Conservation (phyloP, 2,797 vertebrate genomes). For the Thalassophryne amazonica region DNA sequence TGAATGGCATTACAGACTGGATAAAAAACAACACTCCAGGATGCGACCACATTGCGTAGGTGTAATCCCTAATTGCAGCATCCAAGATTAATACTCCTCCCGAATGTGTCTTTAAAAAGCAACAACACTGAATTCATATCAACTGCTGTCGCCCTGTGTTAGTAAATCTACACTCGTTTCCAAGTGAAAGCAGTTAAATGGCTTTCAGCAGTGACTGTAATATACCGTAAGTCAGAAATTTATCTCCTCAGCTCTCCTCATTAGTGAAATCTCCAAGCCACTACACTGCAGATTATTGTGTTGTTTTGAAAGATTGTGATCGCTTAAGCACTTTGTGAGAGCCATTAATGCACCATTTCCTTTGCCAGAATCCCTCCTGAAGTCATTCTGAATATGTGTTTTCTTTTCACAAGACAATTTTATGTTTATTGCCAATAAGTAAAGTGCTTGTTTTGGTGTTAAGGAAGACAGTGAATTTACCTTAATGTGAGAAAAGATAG, state of each 20-base stretch:
- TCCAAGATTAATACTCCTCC: constrained; percentile 5
- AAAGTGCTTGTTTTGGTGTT: constrained; percentile 35
- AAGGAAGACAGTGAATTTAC: constrained; percentile 4
- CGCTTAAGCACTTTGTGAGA: constrained; percentile 53
- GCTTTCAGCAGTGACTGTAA: constrained; percentile 54
- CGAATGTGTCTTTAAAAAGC: neutral
- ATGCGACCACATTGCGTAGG: too few species aligned
- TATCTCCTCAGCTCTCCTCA: constrained; percentile 55
- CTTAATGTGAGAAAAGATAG: constrained; percentile 1
- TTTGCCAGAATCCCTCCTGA: constrained; percentile 39
- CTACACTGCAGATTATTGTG: constrained; percentile 52
- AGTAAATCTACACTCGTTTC: constrained; percentile 24
- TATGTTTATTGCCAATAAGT: constrained; percentile 16
- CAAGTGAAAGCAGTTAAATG: constrained; percentile 53
- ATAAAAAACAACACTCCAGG: too few species aligned
- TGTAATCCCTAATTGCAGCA: too few species aligned
- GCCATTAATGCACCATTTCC: constrained; percentile 65
- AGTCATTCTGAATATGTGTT: constrained; percentile 28
- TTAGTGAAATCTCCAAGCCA: constrained; percentile 65
- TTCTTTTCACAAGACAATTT: constrained; percentile 22
- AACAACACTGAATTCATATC: constrained; percentile 1
- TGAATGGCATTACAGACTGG: too few species aligned
- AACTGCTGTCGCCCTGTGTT: constrained; percentile 27
- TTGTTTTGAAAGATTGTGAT: constrained; percentile 55
- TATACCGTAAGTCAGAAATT: constrained; percentile 55